Evolutionary conservation across 2,888 invertebrate species (phyloP).

Genomic region (Chaitophorus viminalis): DNA sequence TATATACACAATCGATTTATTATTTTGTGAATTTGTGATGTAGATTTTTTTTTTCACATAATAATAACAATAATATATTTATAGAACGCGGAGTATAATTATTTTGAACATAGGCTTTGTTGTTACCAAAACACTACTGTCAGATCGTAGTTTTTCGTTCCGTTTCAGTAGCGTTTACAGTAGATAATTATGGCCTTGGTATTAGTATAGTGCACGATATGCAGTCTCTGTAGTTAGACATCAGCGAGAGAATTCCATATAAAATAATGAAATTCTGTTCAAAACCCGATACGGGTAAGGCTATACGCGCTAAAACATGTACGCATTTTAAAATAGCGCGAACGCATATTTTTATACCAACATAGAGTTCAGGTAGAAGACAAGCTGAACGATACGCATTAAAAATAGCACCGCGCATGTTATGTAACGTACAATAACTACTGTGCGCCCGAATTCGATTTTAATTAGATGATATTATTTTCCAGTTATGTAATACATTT

Average conservation of each 20-base stretch:
- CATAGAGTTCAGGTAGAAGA: not conserved
- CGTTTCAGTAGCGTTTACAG: slow-evolving; percentile 57
- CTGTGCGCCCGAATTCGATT: not conserved
- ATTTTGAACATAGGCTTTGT: slow-evolving; percentile 46
- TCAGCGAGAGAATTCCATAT: not conserved
- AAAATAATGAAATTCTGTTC: slow-evolving; percentile 9
- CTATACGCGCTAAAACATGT: not conserved
- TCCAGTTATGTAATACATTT: not conserved
- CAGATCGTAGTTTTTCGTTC: slow-evolving; percentile 41
- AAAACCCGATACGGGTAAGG: slow-evolving; percentile 2
- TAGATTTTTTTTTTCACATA: not conserved
- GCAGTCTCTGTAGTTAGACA: slow-evolving; percentile 24
- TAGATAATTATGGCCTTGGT: slow-evolving; percentile 55
- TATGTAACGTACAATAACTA: not conserved
- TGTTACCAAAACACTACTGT: slow-evolving; percentile 29
- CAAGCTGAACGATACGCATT: not conserved
- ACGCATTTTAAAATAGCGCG: slow-evolving; percentile 40
- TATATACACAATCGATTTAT: slow-evolving; percentile 4
- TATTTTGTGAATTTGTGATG: slow-evolving; percentile 31
- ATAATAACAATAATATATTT: slow-evolving; percentile 22
- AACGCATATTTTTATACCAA: not conserved
- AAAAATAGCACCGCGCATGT: not conserved
- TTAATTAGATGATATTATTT: not conserved
- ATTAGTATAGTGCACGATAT: slow-evolving; percentile 23
- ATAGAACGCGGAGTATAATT: slow-evolving; percentile 31